Evolutionary conservation across 2,113 vertebrate genomes (phyloP), one percentile per base, ranked within the genome.

Genomic region (Salvelinus namaycush): DNA sequence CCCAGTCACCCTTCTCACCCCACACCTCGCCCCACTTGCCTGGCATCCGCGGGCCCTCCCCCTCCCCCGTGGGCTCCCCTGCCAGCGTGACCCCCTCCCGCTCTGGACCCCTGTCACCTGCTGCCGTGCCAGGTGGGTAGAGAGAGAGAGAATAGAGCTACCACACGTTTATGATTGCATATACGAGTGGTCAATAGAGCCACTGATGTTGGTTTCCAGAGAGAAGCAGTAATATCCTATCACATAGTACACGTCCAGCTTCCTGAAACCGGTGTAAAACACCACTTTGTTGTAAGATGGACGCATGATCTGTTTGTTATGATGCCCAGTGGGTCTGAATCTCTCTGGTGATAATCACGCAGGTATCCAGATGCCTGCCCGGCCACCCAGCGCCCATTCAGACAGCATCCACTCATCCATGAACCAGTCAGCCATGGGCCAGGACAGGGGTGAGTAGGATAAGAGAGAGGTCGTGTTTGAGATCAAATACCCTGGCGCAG

Each of bases 351-450:
- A 24, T 67, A 18, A 26, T 76, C 84, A 76, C 78, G n/a, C 86
- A 99, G 97, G 97, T 90, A 99, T 93, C 91, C 98, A 99, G 94
- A 99, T 99, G 96, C 98, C 98, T 27, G 96, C 97, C 70, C 95
- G 97, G 88, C 98, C 98, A 3, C 97, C 98, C 81, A 99, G 98
- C 34, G 97, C 96, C 81, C 98, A 99, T 83, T 98, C 97, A 0
- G 98, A 99, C 92, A 91, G 94, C 67, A 95, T 98, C 91, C 98
- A 99, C 92, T 94, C 97, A 87, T 94, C 97, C 91, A 96, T 99
- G 92, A 98, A 96, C 92, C 97, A 96, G 91, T 93, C 97, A 24
- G 91, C 94, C 89, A 96, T 98, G 89, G 94, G 95, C 62, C 98
- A 95, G 89, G 98, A 99, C 73, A 92, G 97, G 95, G 98, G 98